Evolutionary conservation across 64 coral and sea anemone species (phyloP).

Genomic region (Actinia equina): DNA sequence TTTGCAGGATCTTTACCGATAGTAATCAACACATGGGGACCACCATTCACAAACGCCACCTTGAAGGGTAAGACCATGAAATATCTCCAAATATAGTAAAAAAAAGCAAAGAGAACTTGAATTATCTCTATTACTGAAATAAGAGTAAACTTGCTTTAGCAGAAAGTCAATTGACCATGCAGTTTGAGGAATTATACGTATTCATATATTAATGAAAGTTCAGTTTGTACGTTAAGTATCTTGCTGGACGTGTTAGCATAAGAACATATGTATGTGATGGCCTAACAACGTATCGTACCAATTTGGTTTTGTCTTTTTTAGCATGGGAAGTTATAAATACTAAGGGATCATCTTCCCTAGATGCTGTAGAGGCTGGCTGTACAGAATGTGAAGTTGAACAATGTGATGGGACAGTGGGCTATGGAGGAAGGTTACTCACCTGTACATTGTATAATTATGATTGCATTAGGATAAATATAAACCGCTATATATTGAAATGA

Average conservation of each 20-base stretch:
- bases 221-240: too few relatives aligned
- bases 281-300: background rate
- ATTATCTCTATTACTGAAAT: background rate
- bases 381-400: conserved; percentile 87
- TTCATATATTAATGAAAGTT: too few relatives aligned
- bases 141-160: too few relatives aligned
- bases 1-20: background rate
- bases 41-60: background rate
- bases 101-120: too few relatives aligned
- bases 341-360: conserved; percentile 48
- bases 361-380: conserved; percentile 93
- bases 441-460: too few relatives aligned
- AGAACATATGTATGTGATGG: too few relatives aligned
- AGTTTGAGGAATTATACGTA: too few relatives aligned
- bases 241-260: too few relatives aligned
- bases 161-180: too few relatives aligned
- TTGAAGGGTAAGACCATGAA: background rate
- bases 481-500: too few relatives aligned
- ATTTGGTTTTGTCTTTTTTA: background rate
- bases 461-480: too few relatives aligned
- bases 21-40: conserved; percentile 18
- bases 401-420: conserved; percentile 97
- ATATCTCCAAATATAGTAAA: background rate
- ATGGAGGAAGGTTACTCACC: conserved; percentile 73
- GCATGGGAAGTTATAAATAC: conserved; percentile 81